These are phyloP conservation scores for Aspidiotus destructor DNA, from an alignment of 2,888 invertebrate species.

Conservation along the genomic window DNA sequence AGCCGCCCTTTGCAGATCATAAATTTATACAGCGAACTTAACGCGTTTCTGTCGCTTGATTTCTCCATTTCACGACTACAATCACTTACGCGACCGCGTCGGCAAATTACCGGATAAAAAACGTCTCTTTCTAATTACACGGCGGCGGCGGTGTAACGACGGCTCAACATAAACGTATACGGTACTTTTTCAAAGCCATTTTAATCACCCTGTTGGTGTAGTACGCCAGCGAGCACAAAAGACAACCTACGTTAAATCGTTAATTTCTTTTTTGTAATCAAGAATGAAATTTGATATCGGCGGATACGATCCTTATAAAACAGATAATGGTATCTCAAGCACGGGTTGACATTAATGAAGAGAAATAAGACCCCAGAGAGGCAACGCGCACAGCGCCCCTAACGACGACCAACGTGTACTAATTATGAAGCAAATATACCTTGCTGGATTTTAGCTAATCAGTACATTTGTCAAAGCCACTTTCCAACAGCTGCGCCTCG, in stretches of 20 bases:
- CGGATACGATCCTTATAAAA: constrained; percentile 31
- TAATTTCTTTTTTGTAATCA: constrained; percentile 32
- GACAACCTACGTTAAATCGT: constrained; percentile 27
- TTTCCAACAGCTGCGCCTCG: constrained; percentile 26
- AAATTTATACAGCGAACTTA: no score
- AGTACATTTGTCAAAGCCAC: constrained; percentile 32
- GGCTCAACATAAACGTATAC: no score
- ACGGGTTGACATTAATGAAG: constrained; percentile 32
- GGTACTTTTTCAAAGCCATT: neutral
- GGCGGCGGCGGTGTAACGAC: constrained; percentile 1
- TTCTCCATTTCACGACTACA: neutral
- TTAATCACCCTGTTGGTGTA: constrained; percentile 19
- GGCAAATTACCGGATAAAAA: constrained; percentile 7
- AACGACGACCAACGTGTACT: constrained; percentile 30
- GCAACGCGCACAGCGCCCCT: constrained; percentile 22
- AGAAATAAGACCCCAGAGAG: constrained; percentile 32
- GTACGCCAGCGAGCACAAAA: constrained; percentile 1
- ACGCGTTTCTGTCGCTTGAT: no score
- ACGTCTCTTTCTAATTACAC: constrained; percentile 20
- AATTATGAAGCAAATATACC: constrained; percentile 28
- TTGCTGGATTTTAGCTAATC: constrained; percentile 32
- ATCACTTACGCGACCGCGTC: neutral
- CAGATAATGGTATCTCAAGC: constrained; percentile 31
- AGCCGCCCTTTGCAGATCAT: no score
- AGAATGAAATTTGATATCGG: constrained; percentile 32